Evolutionary conservation across 2,888 invertebrate genomes (phyloP), one percentile per base, ranked within the genome.

Genomic region (Incurvaria masculella): DNA sequence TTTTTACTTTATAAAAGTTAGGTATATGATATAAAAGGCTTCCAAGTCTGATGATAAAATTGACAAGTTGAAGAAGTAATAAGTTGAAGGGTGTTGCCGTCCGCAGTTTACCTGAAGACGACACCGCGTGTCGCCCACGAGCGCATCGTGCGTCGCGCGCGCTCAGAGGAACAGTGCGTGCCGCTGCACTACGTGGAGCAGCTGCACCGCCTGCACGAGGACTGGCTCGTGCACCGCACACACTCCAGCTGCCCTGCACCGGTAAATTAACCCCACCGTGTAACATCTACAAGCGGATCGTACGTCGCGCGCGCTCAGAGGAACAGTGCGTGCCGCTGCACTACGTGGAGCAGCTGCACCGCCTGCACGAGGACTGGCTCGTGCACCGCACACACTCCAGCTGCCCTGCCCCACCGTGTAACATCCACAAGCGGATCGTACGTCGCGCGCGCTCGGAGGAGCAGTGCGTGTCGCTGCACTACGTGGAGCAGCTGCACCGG

Each of bases 311-410:
- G 1, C 81, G 96, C 5, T 80, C 81, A 26, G 91, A 96, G 66
- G 96, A 96, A 68, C 81, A 82, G 49, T 82, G 83, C 57, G 87
- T 96, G 1, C 85, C 91, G 0, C 65, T 94, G n/a, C 84, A 89
- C 21, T 94, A 94, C 65, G 75, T 96, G 27, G 80, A 86, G 57
- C 84, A 89, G 51, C 69, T 96, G 21, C 94, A 96, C 63, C 81
- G 84, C 38, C 75, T 91, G 46, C 88, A 88, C 61, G 88, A 88
- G 64, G 79, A 84, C 57, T 88, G 88, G 88, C 71, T 88, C 3
- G 76, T 87, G 43, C 73, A 83, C 52, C 79, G 81, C 55, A 78
- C 71, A 33, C 65, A 75, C 57, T 81, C 80, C n/a, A 76, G 76
- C 45, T 81, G 83, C 53, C 82, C 84, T n/a, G 84, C 85, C 46